Evolutionary conservation across 1,140 invertebrate genomes (phyloP), one percentile per base, ranked within the genome.

Genomic region (Mizuhopecten yessoensis): DNA sequence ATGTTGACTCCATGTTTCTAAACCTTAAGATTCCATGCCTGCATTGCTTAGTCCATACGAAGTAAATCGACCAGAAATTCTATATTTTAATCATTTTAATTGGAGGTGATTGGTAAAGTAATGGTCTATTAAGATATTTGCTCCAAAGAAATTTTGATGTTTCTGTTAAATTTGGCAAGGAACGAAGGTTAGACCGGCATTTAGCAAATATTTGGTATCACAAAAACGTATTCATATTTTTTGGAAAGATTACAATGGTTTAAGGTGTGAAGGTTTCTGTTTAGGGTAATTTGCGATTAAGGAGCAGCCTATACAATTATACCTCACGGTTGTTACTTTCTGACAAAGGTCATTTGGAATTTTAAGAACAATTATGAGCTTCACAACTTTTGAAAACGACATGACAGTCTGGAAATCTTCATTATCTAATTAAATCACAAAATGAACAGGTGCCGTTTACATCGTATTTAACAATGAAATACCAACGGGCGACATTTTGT

Each of bases 381-480:
- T 75, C 57, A 75, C 57, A 75, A 75, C 23, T 75, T 75, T 29
- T n/a, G n/a, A n/a, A 75, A 75, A 29, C 3, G 2, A 17, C 3
- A n/a, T n/a, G n/a, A 75, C 57, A 29, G 57, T n/a, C 57, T 29
- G 15, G 29, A 29, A 5, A 9, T 75, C n/a, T 75, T 75, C 57
- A 75, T 75, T 75, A 75, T 75, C 57, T 75, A 29, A n/a, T 75
- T 29, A 75, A 75, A n/a, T 75, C 57, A 75, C n/a, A 75, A 75
- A 29, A 75, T 23, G 1, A n/a, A 9, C 57, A 75, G 57, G n/a
- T 75, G 57, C 1, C 17, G 23, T 75, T 45, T 45, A 13, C 0
- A 20, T 45, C 42, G 17, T 9, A 9, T 13, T 1, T 45, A 45
- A 7, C 42, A 13, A 75, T n/a, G 29, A 29, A 75, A 75, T 75